Base-by-base conservation (phyloP, 2,113 vertebrate genomes). In the Hydrolagus affinis region DNA sequence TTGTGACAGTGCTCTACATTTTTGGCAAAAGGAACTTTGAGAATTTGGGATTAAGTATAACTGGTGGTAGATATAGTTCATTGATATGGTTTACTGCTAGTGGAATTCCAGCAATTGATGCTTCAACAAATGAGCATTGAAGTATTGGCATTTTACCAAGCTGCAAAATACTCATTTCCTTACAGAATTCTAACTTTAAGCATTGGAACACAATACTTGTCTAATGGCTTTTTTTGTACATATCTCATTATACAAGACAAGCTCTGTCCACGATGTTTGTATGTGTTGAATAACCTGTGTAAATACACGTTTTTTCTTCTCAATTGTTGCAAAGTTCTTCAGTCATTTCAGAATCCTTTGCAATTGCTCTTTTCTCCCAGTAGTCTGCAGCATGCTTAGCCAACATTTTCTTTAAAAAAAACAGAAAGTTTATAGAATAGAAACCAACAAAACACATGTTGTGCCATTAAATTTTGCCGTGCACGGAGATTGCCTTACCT, bases 401-500 rank as follows among this genome's bases (percentile, higher is more conserved):
- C 23, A 83, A 62, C 11, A 30, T 19, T 66, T 83, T 66, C 78
- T 83, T 66, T 83, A 66, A 83, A 83, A 68, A 64, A 8, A 83
- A 23, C 25, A 56, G 17, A 83, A 68, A 83, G 23, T 56, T 8
- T 17, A 9, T 83, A 30, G 32, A 75, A 78, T 10, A 80, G 23
- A 15, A 62, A 62, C 11, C 6, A 44, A 44, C 44, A 44, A 44
- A 44, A 44, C 44, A 1, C 21, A 11, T n/a, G 60, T 21, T 78
- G 75, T 4, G 19, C 69, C 1, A 68, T 68, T 19, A 68, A 68
- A 74, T 44, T 73, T 32, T 17, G 44, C 4, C 15, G 23, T 8
- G 30, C 12, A 28, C 14, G 14, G 21, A 57, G 2, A 21, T 23
- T 64, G 23, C 86, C 92, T 93, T 92, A 99, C 98, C 97, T 98